Base-by-base conservation (phyloP, 2,113 vertebrate species). In the Megaceryle maxima region DNA sequence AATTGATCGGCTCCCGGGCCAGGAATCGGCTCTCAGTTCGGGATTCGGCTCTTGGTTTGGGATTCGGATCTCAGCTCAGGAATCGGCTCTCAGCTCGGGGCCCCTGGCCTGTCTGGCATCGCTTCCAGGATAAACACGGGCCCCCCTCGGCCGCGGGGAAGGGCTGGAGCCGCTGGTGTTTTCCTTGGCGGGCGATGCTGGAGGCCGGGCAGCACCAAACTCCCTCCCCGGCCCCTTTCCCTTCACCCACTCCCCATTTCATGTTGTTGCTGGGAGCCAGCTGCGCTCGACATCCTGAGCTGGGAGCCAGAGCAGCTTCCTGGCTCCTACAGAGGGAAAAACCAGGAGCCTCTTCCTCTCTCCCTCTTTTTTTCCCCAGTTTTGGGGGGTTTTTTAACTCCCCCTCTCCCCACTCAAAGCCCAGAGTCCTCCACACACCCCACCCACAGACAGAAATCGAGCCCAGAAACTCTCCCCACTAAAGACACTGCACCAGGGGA, bases 361-460 rank as follows among this genome's bases (percentile, higher is more conserved):
- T 53, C 28, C 25, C 18, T 2, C 5, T 18, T 25, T 33, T 25
- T 31, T 17, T 17, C 2, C 31, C 15, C 14, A 6, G 2, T 14
- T 26, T 29, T 41, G 17, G 63, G 57, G 33, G 35, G 64, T 26
- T 39, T 39, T 25, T 10, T 1, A 13, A 55, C 35, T 8, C n/a
- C 29, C 14, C 41, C 37, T 33, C 4, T 1, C 11, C 14, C 60
- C 6, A 29, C 17, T 74, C 48, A 5, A 60, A 50, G 59, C 53
- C 77, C 51, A 39, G 29, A 5, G 17, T 50, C 9, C 2, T 3
- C 53, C 9, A 1, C 62, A 43, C 67, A 2, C 46, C 37, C 26
- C 11, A 3, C 15, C 16, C 50, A 24, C 31, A 0, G 29, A 2
- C 2, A 1, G 35, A 9, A 28, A 21, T 21, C 7, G 6, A 1